phyloP scores from a whole-genome alignment of 2,888 invertebrate genomes.

The Dyspetes luteomarginatus region DNA sequence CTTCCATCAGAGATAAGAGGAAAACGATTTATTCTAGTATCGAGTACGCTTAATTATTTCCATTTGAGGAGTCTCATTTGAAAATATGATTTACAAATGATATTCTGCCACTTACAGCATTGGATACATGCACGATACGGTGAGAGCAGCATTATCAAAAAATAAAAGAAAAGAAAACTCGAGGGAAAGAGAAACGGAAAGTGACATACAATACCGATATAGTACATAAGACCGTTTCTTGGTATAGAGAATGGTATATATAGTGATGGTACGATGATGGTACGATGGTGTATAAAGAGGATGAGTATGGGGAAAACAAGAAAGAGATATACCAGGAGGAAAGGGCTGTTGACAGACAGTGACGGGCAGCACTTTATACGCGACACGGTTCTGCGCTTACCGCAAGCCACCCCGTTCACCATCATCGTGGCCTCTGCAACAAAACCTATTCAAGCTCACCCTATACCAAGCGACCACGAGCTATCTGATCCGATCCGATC shows the following conservation, averaged over 20 bases:
- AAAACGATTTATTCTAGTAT: too few species aligned
- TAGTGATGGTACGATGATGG: slow-evolving; percentile 25
- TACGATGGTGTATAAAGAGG: slow-evolving; percentile 37
- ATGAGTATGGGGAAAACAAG: slow-evolving; percentile 69
- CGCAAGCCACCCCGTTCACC: slow-evolving; percentile 79
- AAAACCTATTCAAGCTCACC: slow-evolving; percentile 55
- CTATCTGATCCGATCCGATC: slow-evolving; percentile 72
- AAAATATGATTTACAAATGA: slow-evolving; percentile 11
- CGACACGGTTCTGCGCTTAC: slow-evolving; percentile 83
- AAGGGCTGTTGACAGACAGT: slow-evolving; percentile 78
- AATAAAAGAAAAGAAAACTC: background rate
- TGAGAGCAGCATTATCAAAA: background rate
- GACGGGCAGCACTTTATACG: slow-evolving; percentile 82
- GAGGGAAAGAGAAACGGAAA: background rate
- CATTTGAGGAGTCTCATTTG: background rate
- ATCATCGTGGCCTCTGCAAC: slow-evolving; percentile 66
- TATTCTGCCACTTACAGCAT: background rate
- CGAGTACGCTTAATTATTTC: too few species aligned
- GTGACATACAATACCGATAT: slow-evolving; percentile 7
- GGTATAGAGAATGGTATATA: slow-evolving; percentile 12
- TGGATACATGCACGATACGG: background rate
- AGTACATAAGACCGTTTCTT: slow-evolving; percentile 33
- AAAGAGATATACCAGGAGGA: slow-evolving; percentile 69
- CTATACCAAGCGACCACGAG: slow-evolving; percentile 70
- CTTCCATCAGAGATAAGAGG: too few species aligned